These are phyloP conservation scores for Gnathonemus echidnorhynchus DNA, from an alignment of 2,113 vertebrate species.

Conservation along the genomic window DNA sequence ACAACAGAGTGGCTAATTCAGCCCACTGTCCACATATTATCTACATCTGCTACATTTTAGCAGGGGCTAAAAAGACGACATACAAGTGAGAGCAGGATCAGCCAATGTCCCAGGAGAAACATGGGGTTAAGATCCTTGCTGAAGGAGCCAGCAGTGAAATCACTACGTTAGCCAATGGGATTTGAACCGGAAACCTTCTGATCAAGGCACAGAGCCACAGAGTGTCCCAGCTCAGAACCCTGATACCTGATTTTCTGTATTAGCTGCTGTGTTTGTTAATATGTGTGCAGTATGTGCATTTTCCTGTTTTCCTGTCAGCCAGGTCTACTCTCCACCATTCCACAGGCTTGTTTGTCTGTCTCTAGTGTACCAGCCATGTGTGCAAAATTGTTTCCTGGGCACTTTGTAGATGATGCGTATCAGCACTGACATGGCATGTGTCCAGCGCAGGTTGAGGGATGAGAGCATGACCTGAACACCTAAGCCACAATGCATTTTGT, in stretches of 20 bases:
- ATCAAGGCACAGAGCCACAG: not conserved
- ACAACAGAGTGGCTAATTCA: not conserved
- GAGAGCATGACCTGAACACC: not conserved
- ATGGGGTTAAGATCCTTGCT: not conserved
- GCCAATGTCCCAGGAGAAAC: not conserved
- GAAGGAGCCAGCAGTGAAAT: not conserved
- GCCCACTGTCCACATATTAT: not conserved
- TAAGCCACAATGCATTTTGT: not conserved
- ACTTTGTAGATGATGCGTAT: not conserved
- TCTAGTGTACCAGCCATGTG: not conserved
- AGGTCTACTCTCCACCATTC: not conserved
- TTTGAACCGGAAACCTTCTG: not conserved
- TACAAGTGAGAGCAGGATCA: not conserved
- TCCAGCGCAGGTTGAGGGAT: not conserved
- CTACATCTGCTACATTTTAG: not conserved
- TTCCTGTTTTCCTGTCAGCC: not conserved
- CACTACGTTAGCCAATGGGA: not conserved
- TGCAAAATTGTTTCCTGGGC: not conserved
- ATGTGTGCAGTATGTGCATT: not conserved
- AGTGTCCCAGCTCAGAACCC: not conserved
- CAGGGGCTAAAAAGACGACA: not conserved
- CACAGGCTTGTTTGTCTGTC: not conserved
- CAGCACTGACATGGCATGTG: conserved; percentile 7
- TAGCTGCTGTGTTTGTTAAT: not conserved
- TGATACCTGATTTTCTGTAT: not conserved